These are phyloP conservation scores for Fukomys damarensis DNA, from an alignment of 2,113 vertebrate genomes.

Conservation along the genomic window DNA sequence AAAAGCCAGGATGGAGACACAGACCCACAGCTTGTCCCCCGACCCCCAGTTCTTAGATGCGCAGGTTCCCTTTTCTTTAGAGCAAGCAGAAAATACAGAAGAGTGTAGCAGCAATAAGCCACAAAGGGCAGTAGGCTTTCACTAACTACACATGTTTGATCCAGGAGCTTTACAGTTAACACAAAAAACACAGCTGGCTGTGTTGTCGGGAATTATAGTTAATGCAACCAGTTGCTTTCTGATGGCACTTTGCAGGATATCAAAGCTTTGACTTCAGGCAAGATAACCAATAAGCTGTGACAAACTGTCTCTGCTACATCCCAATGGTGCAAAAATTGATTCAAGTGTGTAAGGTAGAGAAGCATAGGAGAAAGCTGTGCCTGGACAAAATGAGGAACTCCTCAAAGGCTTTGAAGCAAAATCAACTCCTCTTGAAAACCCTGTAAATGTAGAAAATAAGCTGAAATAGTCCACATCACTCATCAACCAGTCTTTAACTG, in stretches of 20 bases:
- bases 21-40: slow-evolving; percentile 96
- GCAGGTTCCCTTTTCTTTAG: slow-evolving; percentile 92
- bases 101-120: slow-evolving; percentile 94
- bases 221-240: slow-evolving; percentile 94
- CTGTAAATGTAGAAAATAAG: slow-evolving; percentile 97
- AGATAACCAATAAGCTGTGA: slow-evolving; percentile 93
- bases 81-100: slow-evolving; percentile 92
- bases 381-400: slow-evolving; percentile 89
- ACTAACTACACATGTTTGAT: slow-evolving; percentile 91
- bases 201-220: slow-evolving; percentile 94
- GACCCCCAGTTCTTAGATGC: slow-evolving; percentile 92
- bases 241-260: slow-evolving; percentile 95
- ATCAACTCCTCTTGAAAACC: slow-evolving; percentile 94
- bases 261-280: slow-evolving; percentile 95
- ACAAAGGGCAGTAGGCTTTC: slow-evolving; percentile 93
- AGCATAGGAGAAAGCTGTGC: slow-evolving; percentile 93
- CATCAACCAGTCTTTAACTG: slow-evolving; percentile 90
- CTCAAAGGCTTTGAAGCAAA: slow-evolving; percentile 92
- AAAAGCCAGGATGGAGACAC: slow-evolving; percentile 91
- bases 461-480: slow-evolving; percentile 96
- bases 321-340: slow-evolving; percentile 98
- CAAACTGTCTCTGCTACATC: slow-evolving; percentile 95
- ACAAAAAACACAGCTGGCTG: slow-evolving; percentile 93
- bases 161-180: slow-evolving; percentile 94
- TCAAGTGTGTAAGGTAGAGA: slow-evolving; percentile 93